Evolutionary conservation across 2,113 vertebrate species (phyloP).

Genomic region (Atherinomorus stipes): DNA sequence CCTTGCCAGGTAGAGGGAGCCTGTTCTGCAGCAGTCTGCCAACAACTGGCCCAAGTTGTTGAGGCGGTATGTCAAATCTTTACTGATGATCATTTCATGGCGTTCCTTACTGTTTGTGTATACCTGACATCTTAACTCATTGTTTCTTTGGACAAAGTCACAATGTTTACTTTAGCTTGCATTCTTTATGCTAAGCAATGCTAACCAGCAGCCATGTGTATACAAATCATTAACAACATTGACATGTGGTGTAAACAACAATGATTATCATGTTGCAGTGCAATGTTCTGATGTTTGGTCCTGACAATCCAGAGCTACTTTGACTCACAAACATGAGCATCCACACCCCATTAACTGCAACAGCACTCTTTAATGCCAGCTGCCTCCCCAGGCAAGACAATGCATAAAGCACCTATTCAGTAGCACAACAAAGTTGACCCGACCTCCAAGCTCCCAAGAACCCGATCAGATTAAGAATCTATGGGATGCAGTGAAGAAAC

Average conservation of each 20-base stretch:
- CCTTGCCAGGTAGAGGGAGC: slow-evolving; percentile 54
- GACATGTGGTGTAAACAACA: too few relatives aligned
- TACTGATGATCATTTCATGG: not conserved
- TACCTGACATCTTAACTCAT: not conserved
- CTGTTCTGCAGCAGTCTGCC: slow-evolving; percentile 11
- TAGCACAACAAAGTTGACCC: not conserved
- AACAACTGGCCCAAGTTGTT: slow-evolving; percentile 7
- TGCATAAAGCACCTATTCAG: not conserved
- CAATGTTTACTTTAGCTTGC: not conserved
- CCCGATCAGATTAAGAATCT: not conserved
- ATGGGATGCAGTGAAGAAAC: not conserved
- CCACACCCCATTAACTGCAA: not conserved
- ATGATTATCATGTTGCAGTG: too few relatives aligned
- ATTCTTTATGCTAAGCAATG: not conserved
- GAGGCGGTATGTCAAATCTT: slow-evolving; percentile 10
- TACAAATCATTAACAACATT: too few relatives aligned
- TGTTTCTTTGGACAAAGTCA: not conserved
- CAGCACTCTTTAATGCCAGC: not conserved
- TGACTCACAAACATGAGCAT: not conserved
- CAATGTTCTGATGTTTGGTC: too few relatives aligned
- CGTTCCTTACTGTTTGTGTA: not conserved
- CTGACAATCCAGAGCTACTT: not conserved
- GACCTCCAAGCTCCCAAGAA: not conserved
- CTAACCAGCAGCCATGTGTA: not conserved
- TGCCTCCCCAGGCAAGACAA: not conserved